Conservation (phyloP, 2,888 invertebrate genomes). For the Cancer borealis region DNA sequence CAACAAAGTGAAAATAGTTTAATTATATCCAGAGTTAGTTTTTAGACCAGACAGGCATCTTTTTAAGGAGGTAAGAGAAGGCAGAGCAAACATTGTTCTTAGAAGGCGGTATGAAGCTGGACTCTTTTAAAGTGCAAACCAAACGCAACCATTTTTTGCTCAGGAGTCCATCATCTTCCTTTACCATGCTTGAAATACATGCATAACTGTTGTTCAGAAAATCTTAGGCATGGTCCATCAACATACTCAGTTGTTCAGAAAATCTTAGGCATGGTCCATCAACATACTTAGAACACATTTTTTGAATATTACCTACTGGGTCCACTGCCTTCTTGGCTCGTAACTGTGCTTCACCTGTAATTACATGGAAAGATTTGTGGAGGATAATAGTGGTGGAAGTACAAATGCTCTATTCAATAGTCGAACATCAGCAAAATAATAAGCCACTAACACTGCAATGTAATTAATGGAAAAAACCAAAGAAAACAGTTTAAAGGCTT, state of each 20-base stretch:
- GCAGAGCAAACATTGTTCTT: conserved; percentile 2
- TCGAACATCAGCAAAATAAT: too few relatives aligned
- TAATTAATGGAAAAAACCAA: too few relatives aligned
- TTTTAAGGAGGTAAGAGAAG: too few relatives aligned
- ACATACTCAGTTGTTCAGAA: too few relatives aligned
- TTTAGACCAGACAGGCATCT: background rate
- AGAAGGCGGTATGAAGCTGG: background rate
- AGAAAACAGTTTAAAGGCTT: too few relatives aligned
- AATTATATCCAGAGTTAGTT: too few relatives aligned
- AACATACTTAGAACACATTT: background rate
- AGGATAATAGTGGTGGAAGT: too few relatives aligned
- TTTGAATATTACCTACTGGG: background rate
- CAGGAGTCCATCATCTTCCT: background rate
- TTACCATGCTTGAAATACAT: background rate
- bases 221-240: background rate
- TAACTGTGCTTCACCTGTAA: conserved; percentile 13
- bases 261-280: conserved; percentile 8
- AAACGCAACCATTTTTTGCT: conserved; percentile 13
- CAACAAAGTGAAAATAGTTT: too few relatives aligned
- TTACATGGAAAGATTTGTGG: background rate
- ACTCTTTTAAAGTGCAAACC: background rate
- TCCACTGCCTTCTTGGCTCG: background rate
- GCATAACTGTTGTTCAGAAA: conserved; percentile 12
- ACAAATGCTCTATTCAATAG: too few relatives aligned
- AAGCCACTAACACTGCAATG: too few relatives aligned